phyloP scores from a whole-genome alignment of 2,113 vertebrate genomes.

The Acrocephalus arundinaceus region DNA sequence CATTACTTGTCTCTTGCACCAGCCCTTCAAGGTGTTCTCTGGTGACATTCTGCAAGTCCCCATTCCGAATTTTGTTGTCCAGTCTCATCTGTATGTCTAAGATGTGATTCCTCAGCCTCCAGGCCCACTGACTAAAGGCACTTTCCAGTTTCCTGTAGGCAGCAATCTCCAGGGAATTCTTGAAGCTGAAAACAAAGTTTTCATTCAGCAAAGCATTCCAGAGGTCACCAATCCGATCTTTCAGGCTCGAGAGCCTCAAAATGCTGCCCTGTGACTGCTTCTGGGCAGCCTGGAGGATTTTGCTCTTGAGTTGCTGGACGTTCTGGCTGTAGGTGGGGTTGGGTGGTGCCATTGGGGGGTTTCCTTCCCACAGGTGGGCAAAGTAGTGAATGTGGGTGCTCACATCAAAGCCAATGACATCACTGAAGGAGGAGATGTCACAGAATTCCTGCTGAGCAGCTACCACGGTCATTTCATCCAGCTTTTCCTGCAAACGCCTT shows the following conservation, averaged over 20 bases:
- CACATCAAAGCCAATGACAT: too few relatives aligned
- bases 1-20: too few relatives aligned
- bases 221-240: slow-evolving; percentile 34
- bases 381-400: too few relatives aligned
- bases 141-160: neutral
- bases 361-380: too few relatives aligned
- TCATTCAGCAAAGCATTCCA: slow-evolving; percentile 42
- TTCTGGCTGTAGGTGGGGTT: too few relatives aligned
- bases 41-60: neutral
- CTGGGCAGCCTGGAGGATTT: slow-evolving; percentile 26
- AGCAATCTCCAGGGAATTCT: neutral
- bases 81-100: slow-evolving; percentile 57
- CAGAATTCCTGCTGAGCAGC: too few relatives aligned
- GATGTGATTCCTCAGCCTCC: slow-evolving; percentile 62
- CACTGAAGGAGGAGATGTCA: too few relatives aligned
- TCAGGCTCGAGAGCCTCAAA: slow-evolving; percentile 49
- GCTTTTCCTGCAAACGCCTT: too few relatives aligned
- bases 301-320: too few relatives aligned
- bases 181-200: neutral
- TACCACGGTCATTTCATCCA: too few relatives aligned
- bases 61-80: slow-evolving; percentile 43
- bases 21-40: neutral
- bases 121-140: neutral
- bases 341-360: too few relatives aligned
- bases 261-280: neutral